These are phyloP conservation scores for Gymnoscopelus braueri DNA, from an alignment of 2,797 vertebrate species.

Conservation along the genomic window DNA sequence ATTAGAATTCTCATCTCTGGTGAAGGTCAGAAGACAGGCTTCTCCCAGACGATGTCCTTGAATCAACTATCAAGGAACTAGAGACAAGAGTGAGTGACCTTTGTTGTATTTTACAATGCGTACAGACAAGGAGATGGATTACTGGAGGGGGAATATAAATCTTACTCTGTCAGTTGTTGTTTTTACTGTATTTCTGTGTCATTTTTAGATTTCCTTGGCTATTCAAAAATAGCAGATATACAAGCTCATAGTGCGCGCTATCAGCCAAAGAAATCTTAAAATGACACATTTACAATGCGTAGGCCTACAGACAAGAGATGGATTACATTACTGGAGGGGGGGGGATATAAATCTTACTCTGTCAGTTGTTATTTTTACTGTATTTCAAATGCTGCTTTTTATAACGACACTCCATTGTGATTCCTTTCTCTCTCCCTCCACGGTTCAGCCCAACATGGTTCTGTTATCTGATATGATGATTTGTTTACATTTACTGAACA, in stretches of 20 bases:
- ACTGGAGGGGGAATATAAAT: not conserved
- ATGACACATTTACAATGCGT: not conserved
- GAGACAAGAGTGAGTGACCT: slow-evolving; percentile 13
- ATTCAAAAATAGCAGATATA: no score
- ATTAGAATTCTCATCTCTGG: slow-evolving; percentile 19
- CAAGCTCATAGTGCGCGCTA: no score
- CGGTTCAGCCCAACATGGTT: not conserved
- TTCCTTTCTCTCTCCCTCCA: slow-evolving; percentile 20
- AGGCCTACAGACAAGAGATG: not conserved
- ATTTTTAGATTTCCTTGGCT: no score
- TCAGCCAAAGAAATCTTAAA: no score
- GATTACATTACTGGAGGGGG: not conserved
- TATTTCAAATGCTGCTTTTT: slow-evolving; percentile 32
- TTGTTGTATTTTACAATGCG: not conserved
- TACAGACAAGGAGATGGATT: not conserved
- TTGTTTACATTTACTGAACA: slow-evolving; percentile 20
- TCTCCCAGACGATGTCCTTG: not conserved
- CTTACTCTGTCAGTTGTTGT: not conserved
- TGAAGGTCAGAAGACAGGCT: slow-evolving; percentile 14
- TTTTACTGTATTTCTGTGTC: slow-evolving; percentile 18
- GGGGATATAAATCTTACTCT: not conserved
- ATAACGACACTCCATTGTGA: slow-evolving; percentile 7
- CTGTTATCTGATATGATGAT: slow-evolving; percentile 17
- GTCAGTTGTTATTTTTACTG: slow-evolving; percentile 5
- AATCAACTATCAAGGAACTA: slow-evolving; percentile 13